A percentile compares a stretch with the other conserved stretches of the same genome.
Evolutionary conservation across 2,113 vertebrate genomes (phyloP).

Genomic region (Siphamia tubifer): DNA sequence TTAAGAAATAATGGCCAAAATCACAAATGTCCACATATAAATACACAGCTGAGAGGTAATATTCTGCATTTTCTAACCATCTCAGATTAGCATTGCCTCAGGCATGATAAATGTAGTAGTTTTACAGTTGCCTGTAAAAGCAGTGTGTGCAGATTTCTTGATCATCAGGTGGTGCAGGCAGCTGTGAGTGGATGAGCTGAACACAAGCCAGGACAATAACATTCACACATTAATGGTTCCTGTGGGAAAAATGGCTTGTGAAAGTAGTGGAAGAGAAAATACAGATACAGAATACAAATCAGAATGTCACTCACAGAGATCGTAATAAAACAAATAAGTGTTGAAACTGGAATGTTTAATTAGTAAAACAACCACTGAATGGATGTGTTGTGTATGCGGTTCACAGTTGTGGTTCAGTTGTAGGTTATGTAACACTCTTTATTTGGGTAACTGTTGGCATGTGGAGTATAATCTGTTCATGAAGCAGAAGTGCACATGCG

Average conservation of each 20-base stretch:
- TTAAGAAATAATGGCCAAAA: neutral
- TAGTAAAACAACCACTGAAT: neutral
- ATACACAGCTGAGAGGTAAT: neutral
- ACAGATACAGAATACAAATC: slow-evolving; percentile 17
- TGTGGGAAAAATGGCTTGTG: slow-evolving; percentile 38
- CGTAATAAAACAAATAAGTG: neutral
- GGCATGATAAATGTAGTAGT: slow-evolving; percentile 31
- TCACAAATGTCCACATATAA: neutral
- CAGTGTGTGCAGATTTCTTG: slow-evolving; percentile 35
- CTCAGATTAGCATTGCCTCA: slow-evolving; percentile 12
- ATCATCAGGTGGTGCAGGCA: slow-evolving; percentile 50
- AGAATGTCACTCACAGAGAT: neutral
- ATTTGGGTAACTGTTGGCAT: neutral
- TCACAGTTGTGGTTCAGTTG: neutral
- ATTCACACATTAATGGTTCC: slow-evolving; percentile 55
- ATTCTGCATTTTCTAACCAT: neutral
- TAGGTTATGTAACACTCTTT: neutral
- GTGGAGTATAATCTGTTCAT: neutral
- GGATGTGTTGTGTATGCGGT: neutral
- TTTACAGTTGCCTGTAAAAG: slow-evolving; percentile 47
- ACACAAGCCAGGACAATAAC: slow-evolving; percentile 55
- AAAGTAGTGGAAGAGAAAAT: slow-evolving; percentile 1
- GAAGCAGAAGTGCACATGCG: neutral
- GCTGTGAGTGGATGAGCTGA: slow-evolving; percentile 56
- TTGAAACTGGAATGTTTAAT: neutral